Percentiles rank a stretch among this genome's conserved stretches.
Conservation (phyloP, 1,140 invertebrate genomes). For the Phymorhynchus buccinoides region DNA sequence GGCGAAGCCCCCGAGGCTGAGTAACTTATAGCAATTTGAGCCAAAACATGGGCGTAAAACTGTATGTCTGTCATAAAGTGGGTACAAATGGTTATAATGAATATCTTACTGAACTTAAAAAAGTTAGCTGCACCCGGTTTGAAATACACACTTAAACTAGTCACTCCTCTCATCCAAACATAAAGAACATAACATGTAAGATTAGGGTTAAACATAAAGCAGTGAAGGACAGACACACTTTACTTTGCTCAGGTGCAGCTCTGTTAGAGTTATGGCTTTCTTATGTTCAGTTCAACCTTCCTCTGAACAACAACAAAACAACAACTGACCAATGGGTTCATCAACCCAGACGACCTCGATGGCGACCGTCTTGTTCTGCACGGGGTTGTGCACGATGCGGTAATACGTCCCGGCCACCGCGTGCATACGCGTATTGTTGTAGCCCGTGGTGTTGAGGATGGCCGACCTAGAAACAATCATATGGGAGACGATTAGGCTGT, state of each 20-base stretch:
- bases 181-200: too few species aligned
- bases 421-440: constrained; percentile 33
- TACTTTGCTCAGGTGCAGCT: neutral
- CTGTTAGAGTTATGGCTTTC: neutral
- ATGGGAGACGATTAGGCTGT: too few species aligned
- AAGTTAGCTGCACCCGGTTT: neutral
- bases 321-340: neutral
- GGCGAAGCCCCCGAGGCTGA: too few species aligned
- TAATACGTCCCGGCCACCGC: constrained; percentile 36
- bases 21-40: too few species aligned
- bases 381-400: neutral
- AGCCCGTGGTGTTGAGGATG: constrained; percentile 38
- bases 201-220: neutral
- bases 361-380: neutral
- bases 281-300: neutral
- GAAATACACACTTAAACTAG: neutral
- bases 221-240: too few species aligned
- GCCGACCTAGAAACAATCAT: too few species aligned
- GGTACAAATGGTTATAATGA: too few species aligned
- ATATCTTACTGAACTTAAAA: neutral
- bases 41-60: too few species aligned
- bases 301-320: neutral
- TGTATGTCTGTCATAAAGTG: too few species aligned
- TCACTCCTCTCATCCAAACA: too few species aligned
- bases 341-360: constrained; percentile 21